Evolutionary conservation across 2,797 vertebrate genomes (phyloP).

Genomic region (Catamblyrhynchus diadema): DNA sequence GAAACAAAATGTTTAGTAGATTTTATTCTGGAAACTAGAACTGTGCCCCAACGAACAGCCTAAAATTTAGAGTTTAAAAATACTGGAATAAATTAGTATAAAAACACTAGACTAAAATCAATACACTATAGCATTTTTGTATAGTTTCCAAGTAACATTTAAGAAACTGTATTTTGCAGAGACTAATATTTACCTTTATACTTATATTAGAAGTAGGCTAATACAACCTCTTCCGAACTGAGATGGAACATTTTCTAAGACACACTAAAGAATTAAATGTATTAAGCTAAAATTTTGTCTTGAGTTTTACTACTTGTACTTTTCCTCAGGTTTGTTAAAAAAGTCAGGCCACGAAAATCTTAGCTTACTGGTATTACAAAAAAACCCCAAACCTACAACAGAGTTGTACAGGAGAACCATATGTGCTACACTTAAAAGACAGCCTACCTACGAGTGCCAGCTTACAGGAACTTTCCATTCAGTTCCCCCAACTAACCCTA

Average conservation of each 20-base stretch:
- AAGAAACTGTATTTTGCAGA: neutral
- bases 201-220: neutral
- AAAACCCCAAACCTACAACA: fast-evolving
- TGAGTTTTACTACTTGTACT: neutral
- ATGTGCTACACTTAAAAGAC: neutral
- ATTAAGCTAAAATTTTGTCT: neutral
- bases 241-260: neutral
- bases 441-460: neutral
- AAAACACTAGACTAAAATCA: neutral
- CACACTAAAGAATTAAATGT: neutral
- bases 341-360: neutral
- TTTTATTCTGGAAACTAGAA: neutral
- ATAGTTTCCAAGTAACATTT: neutral
- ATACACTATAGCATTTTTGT: neutral
- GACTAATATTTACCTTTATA: neutral
- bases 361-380: neutral
- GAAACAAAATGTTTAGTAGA: neutral
- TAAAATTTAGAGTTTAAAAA: neutral
- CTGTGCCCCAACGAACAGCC: neutral
- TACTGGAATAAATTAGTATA: neutral
- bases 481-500: neutral
- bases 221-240: neutral
- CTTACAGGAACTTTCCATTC: neutral
- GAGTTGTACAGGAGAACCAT: neutral
- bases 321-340: neutral